Evolutionary conservation across 2,113 vertebrate genomes (phyloP), one percentile per base, ranked within the genome.

Genomic region (Leptodactylus fuscus): DNA sequence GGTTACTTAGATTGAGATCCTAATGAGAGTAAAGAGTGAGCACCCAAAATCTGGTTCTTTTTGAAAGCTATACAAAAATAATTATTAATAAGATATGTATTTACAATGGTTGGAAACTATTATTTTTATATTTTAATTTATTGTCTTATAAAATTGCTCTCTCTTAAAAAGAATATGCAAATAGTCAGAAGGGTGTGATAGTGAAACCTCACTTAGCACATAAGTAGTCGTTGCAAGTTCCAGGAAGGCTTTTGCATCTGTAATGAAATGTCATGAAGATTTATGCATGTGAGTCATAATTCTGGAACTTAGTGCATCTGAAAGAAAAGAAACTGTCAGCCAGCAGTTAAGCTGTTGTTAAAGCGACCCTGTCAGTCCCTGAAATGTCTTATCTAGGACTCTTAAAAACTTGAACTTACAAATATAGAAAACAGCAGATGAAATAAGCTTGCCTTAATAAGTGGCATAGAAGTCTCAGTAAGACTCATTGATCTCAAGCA

Each of bases 261-360:
- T 78, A 85, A 85, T 85, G 74, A 67, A 78, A 78, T 85, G 83
- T 78, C 83, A 78, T 36, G 58, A 78, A 85, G 74, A 78, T 78
- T 78, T 84, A 58, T 76, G 55, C 38, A 48, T 62, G 38, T 78
- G 83, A 85, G 36, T 85, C 83, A 85, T 53, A 69, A 36, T 44
- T 24, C 32, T 69, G 83, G 73, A 77, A 85, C 44, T 32, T 48
- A 0, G 38, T 48, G 49, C 71, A 51, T 69, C 65, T 53, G 20
- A 27, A 65, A 69, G 27, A 44, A 58, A 20, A 84, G 2, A 32
- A 44, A 67, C 4, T 62, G 38, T 78, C 41, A 67, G 34, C 73
- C 16, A 77, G 74, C 74, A 67, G 44, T 67, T 27, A 65, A 65
- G 55, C 55, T 62, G 78, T 24, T 65, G 36, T 65, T 65, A 69